Conservation (phyloP, 1,140 invertebrate genomes). For the Drosophila seguyi region DNA sequence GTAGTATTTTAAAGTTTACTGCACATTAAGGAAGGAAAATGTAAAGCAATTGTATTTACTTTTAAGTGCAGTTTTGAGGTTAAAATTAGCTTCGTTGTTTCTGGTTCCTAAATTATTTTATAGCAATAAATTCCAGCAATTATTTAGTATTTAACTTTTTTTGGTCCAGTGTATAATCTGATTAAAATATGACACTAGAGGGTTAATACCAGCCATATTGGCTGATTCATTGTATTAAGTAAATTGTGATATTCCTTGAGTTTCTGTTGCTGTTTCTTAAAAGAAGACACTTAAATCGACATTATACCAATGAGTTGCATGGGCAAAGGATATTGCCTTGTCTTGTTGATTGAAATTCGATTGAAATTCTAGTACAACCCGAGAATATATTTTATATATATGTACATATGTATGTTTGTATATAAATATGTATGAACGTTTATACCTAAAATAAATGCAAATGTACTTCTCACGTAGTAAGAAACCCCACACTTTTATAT, state of each 20-base stretch:
- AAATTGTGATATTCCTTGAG: not conserved
- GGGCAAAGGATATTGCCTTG: not conserved
- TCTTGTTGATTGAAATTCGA: not conserved
- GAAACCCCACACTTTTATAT: too few species aligned
- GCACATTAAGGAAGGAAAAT: too few species aligned
- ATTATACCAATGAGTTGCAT: not conserved
- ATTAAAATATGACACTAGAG: not conserved
- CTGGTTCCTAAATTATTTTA: too few species aligned
- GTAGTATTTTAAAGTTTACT: too few species aligned
- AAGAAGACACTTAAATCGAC: not conserved
- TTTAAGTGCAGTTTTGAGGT: too few species aligned
- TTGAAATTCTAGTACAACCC: not conserved
- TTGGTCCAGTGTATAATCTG: not conserved
- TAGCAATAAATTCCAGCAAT: too few species aligned
- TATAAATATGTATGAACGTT: not conserved
- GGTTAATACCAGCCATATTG: not conserved
- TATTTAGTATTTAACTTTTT: not conserved
- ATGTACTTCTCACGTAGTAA: too few species aligned
- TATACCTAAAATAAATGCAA: not conserved
- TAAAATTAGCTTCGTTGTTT: too few species aligned
- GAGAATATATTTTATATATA: too few species aligned
- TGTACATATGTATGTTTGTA: not conserved
- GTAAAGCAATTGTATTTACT: too few species aligned
- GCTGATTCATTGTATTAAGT: not conserved
- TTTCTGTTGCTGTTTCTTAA: not conserved